These are phyloP conservation scores for Heliconius hewitsoni DNA, from an alignment of 1,140 invertebrate species.

Conservation along the genomic window DNA sequence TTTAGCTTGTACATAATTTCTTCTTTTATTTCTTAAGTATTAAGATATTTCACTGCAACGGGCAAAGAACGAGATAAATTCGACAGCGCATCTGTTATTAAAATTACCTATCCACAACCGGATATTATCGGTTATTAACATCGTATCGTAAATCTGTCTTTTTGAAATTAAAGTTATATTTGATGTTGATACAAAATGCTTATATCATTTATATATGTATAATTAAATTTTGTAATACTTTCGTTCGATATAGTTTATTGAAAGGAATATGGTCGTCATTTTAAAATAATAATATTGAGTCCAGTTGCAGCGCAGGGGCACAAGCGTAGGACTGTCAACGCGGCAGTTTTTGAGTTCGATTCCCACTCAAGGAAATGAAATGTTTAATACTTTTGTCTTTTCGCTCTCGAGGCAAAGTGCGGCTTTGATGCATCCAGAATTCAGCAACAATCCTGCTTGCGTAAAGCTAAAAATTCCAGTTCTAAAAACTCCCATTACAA, in stretches of 20 bases:
- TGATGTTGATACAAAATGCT: background rate
- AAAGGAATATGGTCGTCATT: background rate
- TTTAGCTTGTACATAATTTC: background rate
- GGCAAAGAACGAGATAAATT: conserved; percentile 6
- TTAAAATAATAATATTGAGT: too few relatives aligned
- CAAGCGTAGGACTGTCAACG: too few relatives aligned
- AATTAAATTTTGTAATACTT: background rate
- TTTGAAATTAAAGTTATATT: conserved; percentile 8
- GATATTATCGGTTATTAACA: conserved; percentile 12
- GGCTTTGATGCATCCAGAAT: too few relatives aligned
- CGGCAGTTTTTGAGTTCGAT: too few relatives aligned
- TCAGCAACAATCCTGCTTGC: too few relatives aligned
- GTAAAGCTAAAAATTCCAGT: too few relatives aligned
- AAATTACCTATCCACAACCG: conserved; percentile 9
- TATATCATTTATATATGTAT: background rate
- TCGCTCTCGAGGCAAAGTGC: too few relatives aligned
- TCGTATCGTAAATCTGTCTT: conserved; percentile 14
- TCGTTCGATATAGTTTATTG: background rate
- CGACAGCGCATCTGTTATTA: conserved; percentile 10
- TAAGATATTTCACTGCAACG: conserved; percentile 2
- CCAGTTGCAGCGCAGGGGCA: too few relatives aligned
- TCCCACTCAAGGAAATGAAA: too few relatives aligned
- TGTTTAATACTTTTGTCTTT: too few relatives aligned
- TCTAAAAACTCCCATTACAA: too few relatives aligned
- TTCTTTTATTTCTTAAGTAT: background rate